Evolutionary conservation across 2,888 invertebrate species (phyloP).

Genomic region (Isoperla grammatica): DNA sequence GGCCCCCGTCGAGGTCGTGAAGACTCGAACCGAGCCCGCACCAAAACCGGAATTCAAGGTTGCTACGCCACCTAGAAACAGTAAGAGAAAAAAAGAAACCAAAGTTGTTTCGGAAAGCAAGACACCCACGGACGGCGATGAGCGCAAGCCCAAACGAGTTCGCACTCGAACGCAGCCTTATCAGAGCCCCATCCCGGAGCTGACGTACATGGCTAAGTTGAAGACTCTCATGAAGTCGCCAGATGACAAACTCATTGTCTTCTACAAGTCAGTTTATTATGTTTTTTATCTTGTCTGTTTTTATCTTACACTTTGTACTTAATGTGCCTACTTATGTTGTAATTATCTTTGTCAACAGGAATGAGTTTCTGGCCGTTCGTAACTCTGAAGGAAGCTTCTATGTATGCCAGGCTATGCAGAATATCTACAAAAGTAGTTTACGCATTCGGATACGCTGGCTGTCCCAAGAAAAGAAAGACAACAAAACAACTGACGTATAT

Average conservation of each 20-base stretch:
- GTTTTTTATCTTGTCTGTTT: conserved; percentile 21
- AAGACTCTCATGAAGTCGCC: conserved; percentile 46
- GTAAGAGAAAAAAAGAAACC: conserved; percentile 51
- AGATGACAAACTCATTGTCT: conserved; percentile 78
- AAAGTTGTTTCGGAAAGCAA: conserved; percentile 36
- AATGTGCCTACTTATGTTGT: conserved; percentile 21
- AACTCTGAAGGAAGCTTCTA: conserved; percentile 85
- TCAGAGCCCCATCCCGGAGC: conserved; percentile 75
- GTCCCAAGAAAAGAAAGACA: conserved; percentile 61
- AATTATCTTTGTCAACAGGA: conserved; percentile 46
- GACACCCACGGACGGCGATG: conserved; percentile 41
- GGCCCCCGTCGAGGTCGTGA: conserved; percentile 38
- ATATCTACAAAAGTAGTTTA: conserved; percentile 78
- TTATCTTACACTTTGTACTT: neutral
- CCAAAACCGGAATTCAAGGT: conserved; percentile 46
- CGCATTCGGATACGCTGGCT: conserved; percentile 88
- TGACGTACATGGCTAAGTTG: conserved; percentile 63
- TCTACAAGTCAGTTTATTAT: conserved; percentile 70
- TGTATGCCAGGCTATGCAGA: conserved; percentile 85
- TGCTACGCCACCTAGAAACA: conserved; percentile 50
- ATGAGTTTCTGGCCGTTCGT: conserved; percentile 85
- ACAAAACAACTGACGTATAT: conserved; percentile 61
- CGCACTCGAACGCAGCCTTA: conserved; percentile 69
- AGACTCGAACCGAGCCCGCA: conserved; percentile 36
- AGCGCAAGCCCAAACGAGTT: conserved; percentile 49